Percentiles rank a stretch among this genome's conserved stretches.
Conservation (phyloP, 1,140 invertebrate genomes). For the Bicyclus anynana region DNA sequence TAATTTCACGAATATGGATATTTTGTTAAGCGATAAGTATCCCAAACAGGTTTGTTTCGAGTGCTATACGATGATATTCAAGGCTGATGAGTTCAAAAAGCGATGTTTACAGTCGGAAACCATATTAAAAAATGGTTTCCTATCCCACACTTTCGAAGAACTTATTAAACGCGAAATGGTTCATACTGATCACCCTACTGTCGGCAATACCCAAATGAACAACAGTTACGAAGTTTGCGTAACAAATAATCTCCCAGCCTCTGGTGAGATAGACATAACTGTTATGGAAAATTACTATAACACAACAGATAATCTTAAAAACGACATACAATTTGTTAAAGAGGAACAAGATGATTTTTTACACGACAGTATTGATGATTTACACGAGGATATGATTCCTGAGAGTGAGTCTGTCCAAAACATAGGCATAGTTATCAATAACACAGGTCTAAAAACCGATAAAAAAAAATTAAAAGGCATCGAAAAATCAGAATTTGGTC, state of each 20-base stretch:
- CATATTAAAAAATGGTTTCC: conserved; percentile 35
- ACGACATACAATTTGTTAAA: conserved; percentile 6
- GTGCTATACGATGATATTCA: conserved; percentile 41
- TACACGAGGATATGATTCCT: conserved; percentile 1
- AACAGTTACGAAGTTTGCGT: conserved; percentile 6
- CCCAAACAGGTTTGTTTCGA: conserved; percentile 51
- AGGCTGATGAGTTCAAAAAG: conserved; percentile 51
- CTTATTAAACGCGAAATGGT: conserved; percentile 12
- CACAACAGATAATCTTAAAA: neutral
- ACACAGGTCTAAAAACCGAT: neutral
- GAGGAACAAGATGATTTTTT: conserved; percentile 16
- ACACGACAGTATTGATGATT: conserved; percentile 13
- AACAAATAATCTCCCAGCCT: conserved; percentile 1
- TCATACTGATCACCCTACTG: conserved; percentile 3
- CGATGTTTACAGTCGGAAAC: conserved; percentile 45
- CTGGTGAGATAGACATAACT: neutral
- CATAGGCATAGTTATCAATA: no score
- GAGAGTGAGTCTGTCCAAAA: neutral
- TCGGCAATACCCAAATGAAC: conserved; percentile 1
- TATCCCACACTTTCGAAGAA: conserved; percentile 5
- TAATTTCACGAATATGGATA: conserved; percentile 41
- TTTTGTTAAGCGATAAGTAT: conserved; percentile 39
- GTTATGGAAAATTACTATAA: conserved; percentile 10
- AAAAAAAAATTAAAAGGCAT: conserved; percentile 3
- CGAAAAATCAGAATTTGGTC: neutral